Base-by-base conservation (phyloP, 2,888 invertebrate genomes). In the Lapara coniferarum region DNA sequence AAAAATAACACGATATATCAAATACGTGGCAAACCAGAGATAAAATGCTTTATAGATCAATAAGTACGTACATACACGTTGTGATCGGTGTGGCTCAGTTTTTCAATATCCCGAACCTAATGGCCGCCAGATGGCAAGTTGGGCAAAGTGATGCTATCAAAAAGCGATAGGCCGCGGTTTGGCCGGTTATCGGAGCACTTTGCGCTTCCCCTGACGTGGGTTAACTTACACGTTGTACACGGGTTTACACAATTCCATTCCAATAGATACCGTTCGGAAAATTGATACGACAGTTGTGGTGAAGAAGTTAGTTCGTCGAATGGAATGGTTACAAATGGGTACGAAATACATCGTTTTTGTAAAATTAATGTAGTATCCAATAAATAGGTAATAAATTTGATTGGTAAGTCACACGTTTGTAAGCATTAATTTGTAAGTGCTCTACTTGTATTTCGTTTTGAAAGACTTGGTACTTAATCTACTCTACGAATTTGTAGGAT, bases 101-200 rank as follows among this genome's bases (percentile, higher is more conserved):
- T 93, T 93, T 93, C 93, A 93, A 93, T 93, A 93, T 92, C 89
- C 88, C 89, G 80, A 76, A 90, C 86, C 91, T 93, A 93, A 93
- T 93, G 93, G 92, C 88, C 88, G 85, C 80, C 93, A 93, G 90
- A 91, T 93, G 93, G 92, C 90, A 89, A 93, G 90, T 93, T 93
- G 86, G 89, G 87, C 85, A 92, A 93, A 93, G 93, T 92, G 93
- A 92, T 92, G 93, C 92, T 92, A 93, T 93, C 93, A 93, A 93
- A 93, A 92, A 92, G 89, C 92, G 89, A 92, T 93, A 92, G 92
- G 92, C 91, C 78, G 92, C 86, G 92, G 90, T 89, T 88, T 88
- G 86, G 83, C 82, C 89, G 89, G 93, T 93, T 93, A 92, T 92
- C 93, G 91, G 85, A 86, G 82, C 92, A 93, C 91, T 93, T 93